phyloP scores from a whole-genome alignment of 2,888 invertebrate species.

The Xanthia togata region DNA sequence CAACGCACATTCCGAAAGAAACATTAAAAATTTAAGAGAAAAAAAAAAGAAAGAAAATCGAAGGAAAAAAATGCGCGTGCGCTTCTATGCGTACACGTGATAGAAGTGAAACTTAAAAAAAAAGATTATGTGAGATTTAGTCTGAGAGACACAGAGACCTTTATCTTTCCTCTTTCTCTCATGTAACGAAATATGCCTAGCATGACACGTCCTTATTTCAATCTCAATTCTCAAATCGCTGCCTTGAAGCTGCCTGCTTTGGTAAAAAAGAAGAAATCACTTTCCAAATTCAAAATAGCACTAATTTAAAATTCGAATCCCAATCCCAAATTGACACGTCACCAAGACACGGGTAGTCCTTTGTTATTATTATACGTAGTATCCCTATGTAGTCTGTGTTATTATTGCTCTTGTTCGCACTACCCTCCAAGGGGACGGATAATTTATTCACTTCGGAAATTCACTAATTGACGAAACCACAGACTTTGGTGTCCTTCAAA shows the following conservation, averaged over 20 bases:
- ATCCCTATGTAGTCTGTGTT: too few relatives aligned
- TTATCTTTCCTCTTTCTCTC: too few relatives aligned
- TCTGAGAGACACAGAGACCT: too few relatives aligned
- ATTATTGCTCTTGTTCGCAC: slow-evolving; percentile 28
- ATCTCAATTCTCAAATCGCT: too few relatives aligned
- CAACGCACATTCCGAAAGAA: not conserved
- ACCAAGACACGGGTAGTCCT: slow-evolving; percentile 35
- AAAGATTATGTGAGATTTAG: not conserved
- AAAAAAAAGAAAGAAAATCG: not conserved
- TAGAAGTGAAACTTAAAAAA: not conserved
- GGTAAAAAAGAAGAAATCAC: not conserved
- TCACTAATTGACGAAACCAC: slow-evolving; percentile 50
- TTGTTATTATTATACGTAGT: slow-evolving; percentile 35
- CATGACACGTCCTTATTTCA: not conserved
- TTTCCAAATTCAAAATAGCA: slow-evolving; percentile 7
- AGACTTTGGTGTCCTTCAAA: slow-evolving; percentile 23
- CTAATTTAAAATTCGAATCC: slow-evolving; percentile 17
- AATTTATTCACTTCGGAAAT: slow-evolving; percentile 52
- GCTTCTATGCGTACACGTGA: not conserved
- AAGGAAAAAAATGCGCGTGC: not conserved
- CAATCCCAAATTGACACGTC: slow-evolving; percentile 26
- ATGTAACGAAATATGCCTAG: not conserved
- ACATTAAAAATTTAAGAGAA: not conserved
- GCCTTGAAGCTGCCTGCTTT: too few relatives aligned
- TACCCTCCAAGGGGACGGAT: slow-evolving; percentile 22